phyloP scores from a whole-genome alignment of 1,140 invertebrate genomes.

The Panagrolaimus sp. region DNA sequence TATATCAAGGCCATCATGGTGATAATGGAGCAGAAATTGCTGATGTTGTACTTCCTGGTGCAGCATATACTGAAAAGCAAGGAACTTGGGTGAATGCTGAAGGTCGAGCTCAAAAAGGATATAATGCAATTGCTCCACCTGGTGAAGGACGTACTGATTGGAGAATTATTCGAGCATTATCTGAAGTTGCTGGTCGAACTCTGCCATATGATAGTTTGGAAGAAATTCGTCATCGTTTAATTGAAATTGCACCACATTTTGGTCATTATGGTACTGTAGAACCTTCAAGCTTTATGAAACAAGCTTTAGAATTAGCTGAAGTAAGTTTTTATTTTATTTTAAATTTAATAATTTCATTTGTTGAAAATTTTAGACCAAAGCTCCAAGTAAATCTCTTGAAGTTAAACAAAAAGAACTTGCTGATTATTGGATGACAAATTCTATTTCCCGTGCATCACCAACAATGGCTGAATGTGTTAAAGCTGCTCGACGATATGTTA shows the following conservation, averaged over 20 bases:
- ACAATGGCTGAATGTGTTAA: conserved; percentile 98
- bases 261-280: conserved; percentile 76
- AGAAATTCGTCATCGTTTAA: conserved; percentile 76
- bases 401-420: conserved; percentile 71
- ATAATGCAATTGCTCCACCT: conserved; percentile 80
- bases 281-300: conserved; percentile 74
- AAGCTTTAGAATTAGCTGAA: conserved; percentile 69
- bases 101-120: conserved; percentile 80
- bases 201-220: conserved; percentile 83
- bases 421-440: conserved; percentile 97
- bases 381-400: conserved; percentile 26
- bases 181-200: conserved; percentile 73
- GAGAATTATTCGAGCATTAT: conserved; percentile 89
- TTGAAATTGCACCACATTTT: conserved; percentile 76
- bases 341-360: neutral
- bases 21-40: conserved; percentile 85
- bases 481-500: conserved; percentile 65
- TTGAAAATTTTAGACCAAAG: conserved; percentile 13
- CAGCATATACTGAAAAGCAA: conserved; percentile 95
- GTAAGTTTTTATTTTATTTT: neutral
- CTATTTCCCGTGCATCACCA: conserved; percentile 86
- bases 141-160: conserved; percentile 90
- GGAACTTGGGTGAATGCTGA: conserved; percentile 94
- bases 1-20: conserved; percentile 96
- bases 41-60: conserved; percentile 86